phyloP scores from a whole-genome alignment of 2,888 invertebrate species.

The Idaea aversata region DNA sequence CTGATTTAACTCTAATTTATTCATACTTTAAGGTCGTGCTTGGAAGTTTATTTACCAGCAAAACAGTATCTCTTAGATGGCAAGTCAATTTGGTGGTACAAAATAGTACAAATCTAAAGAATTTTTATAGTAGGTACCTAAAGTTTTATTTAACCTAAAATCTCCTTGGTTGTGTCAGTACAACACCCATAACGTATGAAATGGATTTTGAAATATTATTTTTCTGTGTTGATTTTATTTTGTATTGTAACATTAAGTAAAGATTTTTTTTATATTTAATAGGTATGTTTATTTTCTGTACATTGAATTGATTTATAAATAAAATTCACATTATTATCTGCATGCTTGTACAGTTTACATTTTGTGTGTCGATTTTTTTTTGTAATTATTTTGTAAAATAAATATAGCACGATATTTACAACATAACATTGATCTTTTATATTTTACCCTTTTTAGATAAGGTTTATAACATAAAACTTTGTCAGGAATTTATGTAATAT shows the following conservation, averaged over 20 bases:
- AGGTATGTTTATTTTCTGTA: constrained; percentile 58
- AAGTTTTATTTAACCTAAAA: too few species aligned
- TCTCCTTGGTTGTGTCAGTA: too few species aligned
- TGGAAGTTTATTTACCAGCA: too few species aligned
- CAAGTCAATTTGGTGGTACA: too few species aligned
- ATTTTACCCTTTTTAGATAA: constrained; percentile 13
- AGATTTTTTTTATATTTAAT: constrained; percentile 51
- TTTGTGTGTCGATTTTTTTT: constrained; percentile 76
- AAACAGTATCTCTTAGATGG: too few species aligned
- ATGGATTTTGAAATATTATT: constrained; percentile 48
- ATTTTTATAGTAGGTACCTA: too few species aligned
- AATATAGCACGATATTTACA: constrained; percentile 81
- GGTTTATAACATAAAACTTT: background rate
- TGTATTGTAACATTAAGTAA: constrained; percentile 57
- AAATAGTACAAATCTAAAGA: too few species aligned
- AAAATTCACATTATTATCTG: constrained; percentile 59
- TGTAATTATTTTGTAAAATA: constrained; percentile 80
- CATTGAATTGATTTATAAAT: constrained; percentile 64
- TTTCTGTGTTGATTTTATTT: constrained; percentile 58
- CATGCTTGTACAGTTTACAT: constrained; percentile 75
- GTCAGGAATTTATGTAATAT: too few species aligned
- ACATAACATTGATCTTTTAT: constrained; percentile 43
- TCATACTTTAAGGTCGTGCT: too few species aligned
- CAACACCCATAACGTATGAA: constrained; percentile 50
- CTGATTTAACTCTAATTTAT: too few species aligned